These are phyloP conservation scores for Apamea monoglypha DNA, from an alignment of 2,888 invertebrate species.

Conservation along the genomic window DNA sequence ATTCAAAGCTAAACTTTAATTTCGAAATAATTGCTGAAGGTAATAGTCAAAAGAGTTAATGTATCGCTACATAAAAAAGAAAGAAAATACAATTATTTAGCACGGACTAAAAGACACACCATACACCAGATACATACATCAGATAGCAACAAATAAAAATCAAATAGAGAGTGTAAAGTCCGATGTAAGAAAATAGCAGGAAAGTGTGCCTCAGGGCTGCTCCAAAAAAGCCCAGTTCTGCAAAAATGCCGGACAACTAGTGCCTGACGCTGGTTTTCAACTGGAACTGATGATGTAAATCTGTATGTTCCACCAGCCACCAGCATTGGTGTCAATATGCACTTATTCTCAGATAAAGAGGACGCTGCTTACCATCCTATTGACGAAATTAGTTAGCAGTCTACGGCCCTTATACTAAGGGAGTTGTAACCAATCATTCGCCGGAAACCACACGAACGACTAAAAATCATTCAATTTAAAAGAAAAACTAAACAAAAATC, in stretches of 20 bases:
- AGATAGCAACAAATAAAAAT: no score
- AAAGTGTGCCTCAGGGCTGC: no score
- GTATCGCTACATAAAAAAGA: not conserved
- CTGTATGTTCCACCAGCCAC: not conserved
- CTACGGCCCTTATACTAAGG: not conserved
- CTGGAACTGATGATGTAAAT: no score
- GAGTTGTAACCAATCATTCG: not conserved
- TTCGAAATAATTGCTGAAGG: not conserved
- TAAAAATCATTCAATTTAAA: not conserved
- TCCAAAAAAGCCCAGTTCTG: no score
- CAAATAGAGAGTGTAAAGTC: no score
- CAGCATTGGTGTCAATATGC: not conserved
- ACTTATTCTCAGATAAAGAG: not conserved
- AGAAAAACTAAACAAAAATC: not conserved
- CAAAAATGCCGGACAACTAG: no score
- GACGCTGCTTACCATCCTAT: not conserved
- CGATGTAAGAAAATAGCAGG: no score
- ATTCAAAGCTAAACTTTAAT: not conserved
- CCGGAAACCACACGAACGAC: not conserved
- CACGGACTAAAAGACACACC: no score
- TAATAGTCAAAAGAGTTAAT: not conserved
- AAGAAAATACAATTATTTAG: no score
- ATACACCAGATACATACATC: no score
- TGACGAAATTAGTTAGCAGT: no score
- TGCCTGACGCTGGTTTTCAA: no score